Evolutionary conservation across 1,140 invertebrate species (phyloP).

Genomic region (Bathynomus jamesi): DNA sequence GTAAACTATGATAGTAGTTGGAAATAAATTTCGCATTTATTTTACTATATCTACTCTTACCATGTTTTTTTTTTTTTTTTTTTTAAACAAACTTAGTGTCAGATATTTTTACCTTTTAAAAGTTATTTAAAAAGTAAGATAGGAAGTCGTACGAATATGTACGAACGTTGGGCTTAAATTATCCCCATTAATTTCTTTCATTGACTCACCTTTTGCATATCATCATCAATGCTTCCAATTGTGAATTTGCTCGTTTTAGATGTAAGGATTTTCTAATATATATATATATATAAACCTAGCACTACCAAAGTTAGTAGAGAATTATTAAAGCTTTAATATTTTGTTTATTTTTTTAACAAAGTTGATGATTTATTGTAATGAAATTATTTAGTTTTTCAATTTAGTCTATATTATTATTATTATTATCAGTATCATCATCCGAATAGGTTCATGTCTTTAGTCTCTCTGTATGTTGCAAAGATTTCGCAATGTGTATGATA

Average conservation of each 20-base stretch:
- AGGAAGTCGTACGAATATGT: no score
- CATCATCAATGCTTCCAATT: neutral
- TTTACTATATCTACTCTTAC: no score
- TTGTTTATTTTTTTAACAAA: neutral
- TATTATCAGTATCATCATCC: neutral
- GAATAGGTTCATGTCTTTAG: neutral
- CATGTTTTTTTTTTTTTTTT: no score
- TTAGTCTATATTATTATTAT: neutral
- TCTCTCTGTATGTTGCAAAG: no score
- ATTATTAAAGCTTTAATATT: neutral
- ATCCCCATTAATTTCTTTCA: neutral
- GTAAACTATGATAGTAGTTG: no score
- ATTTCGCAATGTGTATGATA: no score
- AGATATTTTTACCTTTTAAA: no score
- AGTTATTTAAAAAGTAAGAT: no score
- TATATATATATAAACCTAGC: neutral
- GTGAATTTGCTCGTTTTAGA: neutral
- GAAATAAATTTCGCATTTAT: no score
- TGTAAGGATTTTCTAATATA: neutral
- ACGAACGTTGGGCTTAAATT: neutral
- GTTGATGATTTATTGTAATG: no score
- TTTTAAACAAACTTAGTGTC: no score
- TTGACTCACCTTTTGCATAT: neutral
- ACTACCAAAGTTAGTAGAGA: neutral
- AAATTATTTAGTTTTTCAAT: neutral